Evolutionary conservation across 2,797 vertebrate species (phyloP).

Genomic region (Neosilurus hyrtlii): DNA sequence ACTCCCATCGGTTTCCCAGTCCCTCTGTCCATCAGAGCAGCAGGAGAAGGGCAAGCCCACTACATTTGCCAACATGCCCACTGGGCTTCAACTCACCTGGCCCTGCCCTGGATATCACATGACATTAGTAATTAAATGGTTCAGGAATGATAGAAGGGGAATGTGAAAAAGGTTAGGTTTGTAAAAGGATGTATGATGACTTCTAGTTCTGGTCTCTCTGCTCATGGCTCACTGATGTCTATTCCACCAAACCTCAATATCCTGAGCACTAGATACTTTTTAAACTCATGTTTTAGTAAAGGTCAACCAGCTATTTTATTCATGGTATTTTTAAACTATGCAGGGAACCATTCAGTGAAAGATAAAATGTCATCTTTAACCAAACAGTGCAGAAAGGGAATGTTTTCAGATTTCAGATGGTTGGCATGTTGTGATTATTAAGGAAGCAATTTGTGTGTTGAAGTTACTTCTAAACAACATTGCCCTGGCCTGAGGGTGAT

Average conservation of each 20-base stretch:
- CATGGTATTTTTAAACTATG: not conserved
- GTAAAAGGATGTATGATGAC: not conserved
- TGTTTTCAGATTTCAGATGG: conserved; percentile 23
- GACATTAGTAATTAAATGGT: conserved; percentile 42
- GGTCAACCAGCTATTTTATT: conserved; percentile 23
- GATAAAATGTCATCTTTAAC: conserved; percentile 10
- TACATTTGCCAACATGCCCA: conserved; percentile 31
- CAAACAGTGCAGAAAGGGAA: conserved; percentile 14
- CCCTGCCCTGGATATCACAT: conserved; percentile 32
- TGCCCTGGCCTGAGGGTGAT: conserved; percentile 40
- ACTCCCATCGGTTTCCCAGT: conserved; percentile 58
- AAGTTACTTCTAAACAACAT: conserved; percentile 43
- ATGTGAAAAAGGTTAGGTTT: conserved; percentile 42
- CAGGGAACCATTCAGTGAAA: not conserved
- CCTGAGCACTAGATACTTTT: not conserved
- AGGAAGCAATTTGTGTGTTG: conserved; percentile 45
- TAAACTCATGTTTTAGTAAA: conserved; percentile 15
- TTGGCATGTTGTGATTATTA: conserved; percentile 26
- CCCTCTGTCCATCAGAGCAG: conserved; percentile 41
- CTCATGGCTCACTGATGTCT: not conserved
- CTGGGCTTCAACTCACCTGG: conserved; percentile 22
- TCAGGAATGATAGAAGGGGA: conserved; percentile 11
- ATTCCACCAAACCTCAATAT: conserved; percentile 5
- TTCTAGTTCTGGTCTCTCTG: not conserved
- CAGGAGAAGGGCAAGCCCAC: conserved; percentile 38